These are phyloP conservation scores for Corynorhinus townsendii DNA, from an alignment of 2,113 vertebrate genomes.

Conservation along the genomic window DNA sequence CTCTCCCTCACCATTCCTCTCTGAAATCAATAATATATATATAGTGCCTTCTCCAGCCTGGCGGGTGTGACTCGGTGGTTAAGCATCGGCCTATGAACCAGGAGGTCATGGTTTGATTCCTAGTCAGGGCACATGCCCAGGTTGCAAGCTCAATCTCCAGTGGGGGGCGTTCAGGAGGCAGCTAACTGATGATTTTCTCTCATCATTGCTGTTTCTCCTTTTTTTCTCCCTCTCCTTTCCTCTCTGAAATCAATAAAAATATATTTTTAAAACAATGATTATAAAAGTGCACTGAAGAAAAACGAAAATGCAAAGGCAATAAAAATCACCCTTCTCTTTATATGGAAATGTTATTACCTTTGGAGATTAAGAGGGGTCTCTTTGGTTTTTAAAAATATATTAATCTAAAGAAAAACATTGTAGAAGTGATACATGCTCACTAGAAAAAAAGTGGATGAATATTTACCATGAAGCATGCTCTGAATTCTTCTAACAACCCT, in stretches of 20 bases:
- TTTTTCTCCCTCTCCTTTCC: too few relatives aligned
- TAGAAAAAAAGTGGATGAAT: neutral
- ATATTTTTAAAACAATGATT: neutral
- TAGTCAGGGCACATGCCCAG: too few relatives aligned
- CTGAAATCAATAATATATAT: too few relatives aligned
- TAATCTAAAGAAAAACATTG: neutral
- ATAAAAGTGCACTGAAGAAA: neutral
- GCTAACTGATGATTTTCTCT: too few relatives aligned
- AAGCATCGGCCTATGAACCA: too few relatives aligned
- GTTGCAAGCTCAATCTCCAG: too few relatives aligned
- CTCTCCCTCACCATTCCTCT: too few relatives aligned
- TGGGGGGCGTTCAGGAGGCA: too few relatives aligned
- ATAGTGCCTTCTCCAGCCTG: neutral
- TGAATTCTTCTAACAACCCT: neutral
- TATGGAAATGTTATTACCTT: neutral
- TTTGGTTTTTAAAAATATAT: neutral
- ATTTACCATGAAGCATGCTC: neutral
- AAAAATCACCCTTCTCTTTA: neutral
- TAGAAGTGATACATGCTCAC: neutral
- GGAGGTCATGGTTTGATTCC: too few relatives aligned
- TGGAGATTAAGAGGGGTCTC: neutral
- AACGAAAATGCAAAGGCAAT: neutral
- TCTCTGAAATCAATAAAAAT: too few relatives aligned
- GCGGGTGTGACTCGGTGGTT: too few relatives aligned
- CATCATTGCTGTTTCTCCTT: too few relatives aligned